Percentiles rank a stretch among this genome's conserved stretches.
phyloP scores from a whole-genome alignment of 2,797 vertebrate species.

The Liasis olivaceus region DNA sequence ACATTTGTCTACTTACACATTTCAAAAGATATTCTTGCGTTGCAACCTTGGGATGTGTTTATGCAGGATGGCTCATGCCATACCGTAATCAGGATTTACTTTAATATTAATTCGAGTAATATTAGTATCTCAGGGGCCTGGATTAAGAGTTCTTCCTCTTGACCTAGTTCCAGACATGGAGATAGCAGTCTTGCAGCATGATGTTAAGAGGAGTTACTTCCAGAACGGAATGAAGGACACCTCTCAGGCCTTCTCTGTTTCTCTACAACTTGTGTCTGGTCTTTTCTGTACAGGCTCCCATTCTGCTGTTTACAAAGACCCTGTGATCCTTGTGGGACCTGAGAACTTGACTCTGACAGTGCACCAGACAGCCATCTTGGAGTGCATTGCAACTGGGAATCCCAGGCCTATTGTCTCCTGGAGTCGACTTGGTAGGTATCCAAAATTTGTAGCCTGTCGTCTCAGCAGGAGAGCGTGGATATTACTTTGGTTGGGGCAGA shows the following conservation, averaged over 20 bases:
- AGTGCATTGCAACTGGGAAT: slow-evolving; percentile 96
- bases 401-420: slow-evolving; percentile 97
- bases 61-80: too few species aligned
- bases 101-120: too few species aligned
- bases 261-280: neutral
- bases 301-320: slow-evolving; percentile 94
- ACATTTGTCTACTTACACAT: too few species aligned
- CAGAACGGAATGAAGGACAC: too few species aligned
- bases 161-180: too few species aligned
- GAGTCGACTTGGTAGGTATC: slow-evolving; percentile 93
- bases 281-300: slow-evolving; percentile 81
- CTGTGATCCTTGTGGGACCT: slow-evolving; percentile 92
- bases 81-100: too few species aligned
- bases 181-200: neutral
- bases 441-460: neutral
- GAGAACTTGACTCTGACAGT: slow-evolving; percentile 98
- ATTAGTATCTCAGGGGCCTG: too few species aligned
- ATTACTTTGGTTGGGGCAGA: neutral
- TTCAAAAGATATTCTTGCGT: too few species aligned
- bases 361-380: slow-evolving; percentile 97
- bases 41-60: too few species aligned
- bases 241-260: neutral
- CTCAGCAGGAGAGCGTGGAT: fast-evolving
- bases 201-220: too few species aligned
- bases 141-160: too few species aligned